These are phyloP conservation scores for Lophura nycthemera DNA, from an alignment of 2,113 vertebrate species.

Conservation along the genomic window DNA sequence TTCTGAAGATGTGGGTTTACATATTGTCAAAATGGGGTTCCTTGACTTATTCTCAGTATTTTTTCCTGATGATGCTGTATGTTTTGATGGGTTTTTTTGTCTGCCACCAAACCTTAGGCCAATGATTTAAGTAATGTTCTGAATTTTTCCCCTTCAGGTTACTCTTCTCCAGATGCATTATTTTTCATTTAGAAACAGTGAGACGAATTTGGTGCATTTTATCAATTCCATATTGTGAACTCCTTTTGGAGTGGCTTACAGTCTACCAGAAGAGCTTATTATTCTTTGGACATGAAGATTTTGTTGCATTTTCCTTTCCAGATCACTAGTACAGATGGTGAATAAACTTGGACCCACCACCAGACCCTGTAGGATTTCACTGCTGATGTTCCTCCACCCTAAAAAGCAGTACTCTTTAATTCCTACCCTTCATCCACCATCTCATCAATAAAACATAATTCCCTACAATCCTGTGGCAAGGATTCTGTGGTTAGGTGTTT, in stretches of 20 bases:
- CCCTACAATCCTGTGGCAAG: background rate
- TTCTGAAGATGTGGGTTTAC: background rate
- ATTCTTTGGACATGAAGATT: background rate
- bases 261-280: background rate
- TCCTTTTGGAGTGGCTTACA: background rate
- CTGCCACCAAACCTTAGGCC: background rate
- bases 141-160: background rate
- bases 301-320: background rate
- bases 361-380: background rate
- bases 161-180: background rate
- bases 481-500: background rate
- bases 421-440: background rate
- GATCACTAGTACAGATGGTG: background rate
- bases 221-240: background rate
- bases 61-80: background rate
- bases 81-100: background rate
- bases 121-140: background rate
- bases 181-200: background rate
- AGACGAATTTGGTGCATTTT: background rate
- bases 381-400: background rate
- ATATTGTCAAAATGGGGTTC: background rate
- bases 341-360: background rate
- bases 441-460: background rate
- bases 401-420: background rate
- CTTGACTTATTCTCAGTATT: background rate